Conservation (phyloP, 2,888 invertebrate genomes). For the Bhutanitis thaidina region DNA sequence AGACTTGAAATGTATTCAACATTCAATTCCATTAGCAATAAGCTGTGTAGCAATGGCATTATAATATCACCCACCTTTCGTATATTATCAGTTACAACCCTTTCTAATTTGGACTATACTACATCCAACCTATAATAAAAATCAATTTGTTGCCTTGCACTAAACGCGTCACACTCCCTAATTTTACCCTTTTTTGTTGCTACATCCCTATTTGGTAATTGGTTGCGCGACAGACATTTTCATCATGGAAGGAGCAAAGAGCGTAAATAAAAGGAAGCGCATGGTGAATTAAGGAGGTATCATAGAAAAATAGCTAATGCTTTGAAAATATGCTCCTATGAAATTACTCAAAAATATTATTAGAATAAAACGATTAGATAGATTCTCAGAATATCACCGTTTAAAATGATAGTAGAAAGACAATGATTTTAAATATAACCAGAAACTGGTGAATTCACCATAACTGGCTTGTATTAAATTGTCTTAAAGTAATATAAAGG, state of each 20-base stretch:
- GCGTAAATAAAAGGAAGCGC: no score
- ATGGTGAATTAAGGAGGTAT: no score
- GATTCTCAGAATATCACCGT: no score
- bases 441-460: no score
- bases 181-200: slow-evolving; percentile 49
- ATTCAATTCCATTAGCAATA: slow-evolving; percentile 3
- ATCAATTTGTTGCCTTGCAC: slow-evolving; percentile 26
- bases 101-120: slow-evolving; percentile 29
- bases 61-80: slow-evolving; percentile 14
- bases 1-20: not conserved
- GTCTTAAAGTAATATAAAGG: no score
- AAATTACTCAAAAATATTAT: no score
- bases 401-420: no score
- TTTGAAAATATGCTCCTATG: no score
- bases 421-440: no score
- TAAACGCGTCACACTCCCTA: slow-evolving; percentile 57
- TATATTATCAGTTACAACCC: slow-evolving; percentile 27
- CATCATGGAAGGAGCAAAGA: not conserved
- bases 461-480: no score
- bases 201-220: slow-evolving; percentile 24
- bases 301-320: no score
- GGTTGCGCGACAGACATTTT: slow-evolving; percentile 16
- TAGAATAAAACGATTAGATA: no score
- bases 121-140: slow-evolving; percentile 42
- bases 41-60: slow-evolving; percentile 16